phyloP scores from a whole-genome alignment of 2,797 vertebrate genomes.

The Sternotherus odoratus region DNA sequence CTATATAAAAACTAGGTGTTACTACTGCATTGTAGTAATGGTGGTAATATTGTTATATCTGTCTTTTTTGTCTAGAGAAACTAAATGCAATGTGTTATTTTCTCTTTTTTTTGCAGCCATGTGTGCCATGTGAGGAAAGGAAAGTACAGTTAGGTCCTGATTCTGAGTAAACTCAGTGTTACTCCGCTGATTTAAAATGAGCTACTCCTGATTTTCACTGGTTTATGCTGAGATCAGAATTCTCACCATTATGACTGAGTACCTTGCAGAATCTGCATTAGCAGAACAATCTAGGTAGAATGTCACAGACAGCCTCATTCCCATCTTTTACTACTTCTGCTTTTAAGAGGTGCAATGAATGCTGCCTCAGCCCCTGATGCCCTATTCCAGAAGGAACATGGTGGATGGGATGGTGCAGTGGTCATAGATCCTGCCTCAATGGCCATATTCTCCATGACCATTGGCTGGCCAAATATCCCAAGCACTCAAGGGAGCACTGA shows the following conservation, averaged over 20 bases:
- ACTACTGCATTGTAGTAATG: background rate
- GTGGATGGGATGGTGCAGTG: background rate
- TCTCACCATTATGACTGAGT: background rate
- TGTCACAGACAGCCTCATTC: background rate
- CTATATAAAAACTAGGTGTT: background rate
- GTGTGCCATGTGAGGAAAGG: background rate
- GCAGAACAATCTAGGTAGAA: background rate
- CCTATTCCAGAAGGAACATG: background rate
- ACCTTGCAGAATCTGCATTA: background rate
- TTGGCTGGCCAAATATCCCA: background rate
- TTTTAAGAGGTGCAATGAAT: background rate
- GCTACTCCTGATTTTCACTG: background rate
- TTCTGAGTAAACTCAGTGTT: background rate
- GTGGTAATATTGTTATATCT: background rate
- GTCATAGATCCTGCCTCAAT: background rate
- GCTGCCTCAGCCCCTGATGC: accelerated
- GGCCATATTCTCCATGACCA: background rate
- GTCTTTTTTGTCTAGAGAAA: background rate
- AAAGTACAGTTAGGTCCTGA: background rate
- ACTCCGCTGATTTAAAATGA: background rate
- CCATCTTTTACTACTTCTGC: background rate
- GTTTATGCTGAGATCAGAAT: background rate
- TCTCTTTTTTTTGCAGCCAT: background rate
- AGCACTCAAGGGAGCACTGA: background rate
- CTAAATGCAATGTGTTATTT: background rate